These are phyloP conservation scores for Hyphantria cunea DNA, from an alignment of 1,140 invertebrate genomes.

Conservation along the genomic window DNA sequence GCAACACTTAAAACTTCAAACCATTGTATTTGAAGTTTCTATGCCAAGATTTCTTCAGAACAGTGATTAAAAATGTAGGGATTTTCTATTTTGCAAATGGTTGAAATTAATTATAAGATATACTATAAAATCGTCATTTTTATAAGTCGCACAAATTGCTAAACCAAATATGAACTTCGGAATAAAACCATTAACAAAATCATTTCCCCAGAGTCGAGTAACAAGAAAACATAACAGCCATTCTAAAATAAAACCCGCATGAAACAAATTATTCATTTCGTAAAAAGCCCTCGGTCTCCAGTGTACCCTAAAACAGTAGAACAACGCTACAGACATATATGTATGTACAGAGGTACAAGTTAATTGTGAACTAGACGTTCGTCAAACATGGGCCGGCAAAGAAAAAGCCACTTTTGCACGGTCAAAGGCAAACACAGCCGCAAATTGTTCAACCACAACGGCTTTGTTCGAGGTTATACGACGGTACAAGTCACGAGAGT, in stretches of 20 bases:
- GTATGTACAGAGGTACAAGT: slow-evolving; percentile 20
- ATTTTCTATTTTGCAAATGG: no score
- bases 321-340: slow-evolving; percentile 12
- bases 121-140: no score
- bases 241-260: slow-evolving; percentile 10
- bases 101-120: no score
- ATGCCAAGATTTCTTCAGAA: no score
- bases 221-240: background rate
- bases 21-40: no score
- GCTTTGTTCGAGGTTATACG: slow-evolving; percentile 36
- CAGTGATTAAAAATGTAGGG: no score
- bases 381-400: slow-evolving; percentile 33
- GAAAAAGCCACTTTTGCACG: slow-evolving; percentile 47
- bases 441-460: slow-evolving; percentile 43
- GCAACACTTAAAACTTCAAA: no score
- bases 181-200: background rate
- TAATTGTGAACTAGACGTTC: slow-evolving; percentile 31
- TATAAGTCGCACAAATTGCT: no score
- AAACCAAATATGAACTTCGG: no score
- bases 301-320: slow-evolving; percentile 15
- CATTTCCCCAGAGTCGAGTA: background rate
- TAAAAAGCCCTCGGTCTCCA: slow-evolving; percentile 7
- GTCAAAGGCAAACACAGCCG: slow-evolving; percentile 46
- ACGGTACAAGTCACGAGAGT: slow-evolving; percentile 27
- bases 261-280: slow-evolving; percentile 17